Conservation (phyloP, 1,140 invertebrate species). For the Drosophila jambulina region DNA sequence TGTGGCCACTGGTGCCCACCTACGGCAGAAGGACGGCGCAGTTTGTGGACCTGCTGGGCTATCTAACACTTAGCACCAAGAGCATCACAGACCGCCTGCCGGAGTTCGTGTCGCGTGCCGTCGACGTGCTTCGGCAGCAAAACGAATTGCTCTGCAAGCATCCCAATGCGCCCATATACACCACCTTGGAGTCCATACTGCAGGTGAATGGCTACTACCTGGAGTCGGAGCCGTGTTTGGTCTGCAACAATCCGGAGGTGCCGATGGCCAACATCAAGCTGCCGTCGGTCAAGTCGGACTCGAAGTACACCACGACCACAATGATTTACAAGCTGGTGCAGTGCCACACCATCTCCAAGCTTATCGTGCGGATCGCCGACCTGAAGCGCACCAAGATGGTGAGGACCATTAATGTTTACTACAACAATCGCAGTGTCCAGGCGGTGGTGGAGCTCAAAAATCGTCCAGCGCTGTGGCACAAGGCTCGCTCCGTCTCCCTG, state of each 20-base stretch:
- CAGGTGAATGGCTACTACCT: slow-evolving; percentile 98
- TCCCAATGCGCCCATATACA: slow-evolving; percentile 97
- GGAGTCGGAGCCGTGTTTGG: slow-evolving; percentile 98
- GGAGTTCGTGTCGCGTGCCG: slow-evolving; percentile 93
- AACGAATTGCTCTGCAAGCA: slow-evolving; percentile 95
- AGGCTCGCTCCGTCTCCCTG: slow-evolving; percentile 95
- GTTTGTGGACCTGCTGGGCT: slow-evolving; percentile 98
- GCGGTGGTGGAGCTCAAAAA: slow-evolving; percentile 99
- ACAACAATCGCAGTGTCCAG: slow-evolving; percentile 98
- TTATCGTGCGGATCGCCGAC: slow-evolving; percentile 96
- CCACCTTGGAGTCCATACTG: slow-evolving; percentile 95
- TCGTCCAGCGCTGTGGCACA: slow-evolving; percentile 95
- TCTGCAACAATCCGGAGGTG: slow-evolving; percentile 99
- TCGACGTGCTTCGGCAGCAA: slow-evolving; percentile 93
- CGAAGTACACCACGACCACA: slow-evolving; percentile 98
- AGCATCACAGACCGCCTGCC: slow-evolving; percentile 86
- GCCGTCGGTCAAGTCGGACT: slow-evolving; percentile 97
- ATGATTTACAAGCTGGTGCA: slow-evolving; percentile 98
- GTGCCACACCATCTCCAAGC: slow-evolving; percentile 97
- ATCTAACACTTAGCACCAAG: slow-evolving; percentile 93
- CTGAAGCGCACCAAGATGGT: slow-evolving; percentile 99
- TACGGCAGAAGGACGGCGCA: slow-evolving; percentile 97
- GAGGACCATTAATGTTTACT: slow-evolving; percentile 97
- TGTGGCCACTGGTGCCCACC: slow-evolving; percentile 95
- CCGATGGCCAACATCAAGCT: slow-evolving; percentile 96